These are phyloP conservation scores for Philantomba maxwellii DNA, from an alignment of 2,113 vertebrate species.

Conservation along the genomic window DNA sequence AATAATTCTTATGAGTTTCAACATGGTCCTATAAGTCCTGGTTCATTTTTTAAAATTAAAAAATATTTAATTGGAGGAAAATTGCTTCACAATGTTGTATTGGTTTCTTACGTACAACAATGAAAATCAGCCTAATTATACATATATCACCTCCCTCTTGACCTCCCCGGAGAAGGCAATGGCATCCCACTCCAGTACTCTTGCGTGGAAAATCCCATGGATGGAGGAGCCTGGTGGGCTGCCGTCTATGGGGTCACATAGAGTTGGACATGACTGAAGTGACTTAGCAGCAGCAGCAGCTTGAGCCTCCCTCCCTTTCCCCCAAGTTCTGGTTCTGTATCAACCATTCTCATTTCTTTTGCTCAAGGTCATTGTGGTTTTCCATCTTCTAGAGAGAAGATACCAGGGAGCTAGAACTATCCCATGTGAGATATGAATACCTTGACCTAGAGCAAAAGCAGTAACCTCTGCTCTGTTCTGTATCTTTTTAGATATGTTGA, in stretches of 20 bases:
- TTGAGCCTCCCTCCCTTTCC: background rate
- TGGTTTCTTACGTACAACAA: background rate
- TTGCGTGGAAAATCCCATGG: background rate
- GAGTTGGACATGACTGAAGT: background rate
- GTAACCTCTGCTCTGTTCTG: background rate
- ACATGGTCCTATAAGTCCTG: background rate
- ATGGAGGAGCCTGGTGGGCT: background rate
- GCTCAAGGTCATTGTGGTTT: background rate
- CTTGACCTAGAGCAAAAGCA: background rate
- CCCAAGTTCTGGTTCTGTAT: background rate
- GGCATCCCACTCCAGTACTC: background rate
- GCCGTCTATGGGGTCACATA: background rate
- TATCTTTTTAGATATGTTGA: conserved; percentile 14
- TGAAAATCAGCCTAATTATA: background rate
- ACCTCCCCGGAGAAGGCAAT: background rate
- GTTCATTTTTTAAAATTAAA: background rate
- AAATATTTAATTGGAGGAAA: background rate
- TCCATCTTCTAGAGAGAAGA: conserved; percentile 13
- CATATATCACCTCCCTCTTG: background rate
- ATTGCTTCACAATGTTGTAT: background rate
- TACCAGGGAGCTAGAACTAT: background rate
- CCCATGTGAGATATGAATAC: background rate
- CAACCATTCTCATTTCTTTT: background rate
- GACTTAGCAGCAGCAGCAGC: background rate
- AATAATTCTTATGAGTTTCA: background rate